These are phyloP conservation scores for Acrobeloides nanus DNA, from an alignment of 2,888 invertebrate species.

Conservation along the genomic window DNA sequence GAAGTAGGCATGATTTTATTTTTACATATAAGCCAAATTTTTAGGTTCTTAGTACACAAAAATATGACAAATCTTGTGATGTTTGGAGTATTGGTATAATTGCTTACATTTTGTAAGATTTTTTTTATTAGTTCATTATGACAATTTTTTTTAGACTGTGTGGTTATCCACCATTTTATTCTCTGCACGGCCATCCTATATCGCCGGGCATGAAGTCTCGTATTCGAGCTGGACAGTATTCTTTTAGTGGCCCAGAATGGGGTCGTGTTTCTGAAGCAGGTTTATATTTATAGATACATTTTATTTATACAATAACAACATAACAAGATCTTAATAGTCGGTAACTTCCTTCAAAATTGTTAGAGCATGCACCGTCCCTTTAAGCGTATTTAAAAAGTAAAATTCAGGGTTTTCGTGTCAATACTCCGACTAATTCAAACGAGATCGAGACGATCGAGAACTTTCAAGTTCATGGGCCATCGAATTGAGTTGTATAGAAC, in stretches of 20 bases:
- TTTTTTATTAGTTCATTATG: slow-evolving; percentile 3
- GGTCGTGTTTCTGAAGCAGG: slow-evolving; percentile 81
- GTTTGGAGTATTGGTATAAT: slow-evolving; percentile 98
- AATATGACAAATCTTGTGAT: slow-evolving; percentile 97
- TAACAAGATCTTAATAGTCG: too few relatives aligned
- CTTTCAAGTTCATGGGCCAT: too few relatives aligned
- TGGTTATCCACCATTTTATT: slow-evolving; percentile 98
- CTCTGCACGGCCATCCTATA: slow-evolving; percentile 90
- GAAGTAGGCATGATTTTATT: slow-evolving; percentile 28
- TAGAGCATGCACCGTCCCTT: background rate
- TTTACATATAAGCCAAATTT: slow-evolving; percentile 62
- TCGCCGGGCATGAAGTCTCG: slow-evolving; percentile 98
- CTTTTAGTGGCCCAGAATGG: slow-evolving; percentile 93
- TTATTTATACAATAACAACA: slow-evolving; percentile 1
- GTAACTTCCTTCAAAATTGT: background rate
- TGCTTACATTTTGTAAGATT: slow-evolving; percentile 85
- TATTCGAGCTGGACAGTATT: slow-evolving; percentile 89
- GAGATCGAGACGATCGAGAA: too few relatives aligned
- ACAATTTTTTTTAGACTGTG: slow-evolving; percentile 63
- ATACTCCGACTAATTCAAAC: too few relatives aligned
- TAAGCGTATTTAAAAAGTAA: background rate
- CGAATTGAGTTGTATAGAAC: too few relatives aligned
- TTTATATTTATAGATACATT: slow-evolving; percentile 25
- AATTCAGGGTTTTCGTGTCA: too few relatives aligned
- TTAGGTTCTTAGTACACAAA: slow-evolving; percentile 73